Percentiles rank a stretch among this genome's conserved stretches.
phyloP scores from a whole-genome alignment of 1,140 invertebrate genomes.

The Bombyx mandarina region DNA sequence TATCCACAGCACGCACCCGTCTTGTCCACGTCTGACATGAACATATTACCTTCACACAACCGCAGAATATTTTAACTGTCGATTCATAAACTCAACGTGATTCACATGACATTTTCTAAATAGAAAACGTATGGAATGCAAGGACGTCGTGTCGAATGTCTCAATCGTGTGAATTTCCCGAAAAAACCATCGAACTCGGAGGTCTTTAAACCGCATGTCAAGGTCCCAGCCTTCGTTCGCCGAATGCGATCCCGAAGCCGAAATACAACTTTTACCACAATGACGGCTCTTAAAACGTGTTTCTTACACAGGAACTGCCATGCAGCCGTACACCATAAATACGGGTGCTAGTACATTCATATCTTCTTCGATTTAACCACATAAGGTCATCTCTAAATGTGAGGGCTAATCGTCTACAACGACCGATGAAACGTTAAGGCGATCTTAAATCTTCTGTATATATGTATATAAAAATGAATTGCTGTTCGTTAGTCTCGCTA shows the following conservation, averaged over 20 bases:
- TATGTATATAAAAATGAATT: too few species aligned
- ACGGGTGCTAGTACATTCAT: too few species aligned
- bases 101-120: constrained; percentile 1
- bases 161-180: background rate
- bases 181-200: background rate
- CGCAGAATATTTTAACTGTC: constrained; percentile 10
- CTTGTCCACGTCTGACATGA: constrained; percentile 22
- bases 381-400: too few species aligned
- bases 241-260: constrained; percentile 45
- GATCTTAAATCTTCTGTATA: too few species aligned
- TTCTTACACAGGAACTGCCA: constrained; percentile 44
- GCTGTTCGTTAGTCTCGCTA: too few species aligned
- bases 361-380: too few species aligned
- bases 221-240: constrained; percentile 37
- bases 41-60: constrained; percentile 22
- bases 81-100: background rate
- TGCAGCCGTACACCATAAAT: constrained; percentile 7
- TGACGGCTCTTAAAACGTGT: constrained; percentile 37
- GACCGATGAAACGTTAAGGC: too few species aligned
- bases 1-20: constrained; percentile 21
- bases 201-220: constrained; percentile 18
- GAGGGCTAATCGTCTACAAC: too few species aligned
- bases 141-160: too few species aligned
- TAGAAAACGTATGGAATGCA: too few species aligned
- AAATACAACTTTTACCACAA: constrained; percentile 67